phyloP scores from a whole-genome alignment of 2,888 invertebrate genomes.

The Cheilosia vulpina region DNA sequence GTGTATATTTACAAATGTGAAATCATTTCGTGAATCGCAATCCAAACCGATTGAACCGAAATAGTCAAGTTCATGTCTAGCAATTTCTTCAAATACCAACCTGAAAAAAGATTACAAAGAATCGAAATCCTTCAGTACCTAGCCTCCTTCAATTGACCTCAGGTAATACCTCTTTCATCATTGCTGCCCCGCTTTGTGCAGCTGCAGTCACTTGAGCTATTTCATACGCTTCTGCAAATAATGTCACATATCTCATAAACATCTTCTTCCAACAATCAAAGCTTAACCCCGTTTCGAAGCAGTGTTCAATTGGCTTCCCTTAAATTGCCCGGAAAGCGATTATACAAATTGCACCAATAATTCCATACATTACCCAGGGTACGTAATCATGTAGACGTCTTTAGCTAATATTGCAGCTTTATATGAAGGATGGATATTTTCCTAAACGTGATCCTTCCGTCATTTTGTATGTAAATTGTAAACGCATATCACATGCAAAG shows the following conservation, averaged over 20 bases:
- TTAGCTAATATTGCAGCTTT: no score
- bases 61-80: no score
- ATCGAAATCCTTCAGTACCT: neutral
- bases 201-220: neutral
- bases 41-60: no score
- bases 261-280: neutral
- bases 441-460: no score
- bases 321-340: no score
- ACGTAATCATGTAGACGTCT: no score
- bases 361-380: no score
- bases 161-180: neutral
- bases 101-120: neutral
- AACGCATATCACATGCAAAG: neutral
- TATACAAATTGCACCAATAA: no score
- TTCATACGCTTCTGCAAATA: neutral
- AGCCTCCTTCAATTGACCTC: neutral
- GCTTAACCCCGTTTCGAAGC: neutral
- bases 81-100: neutral
- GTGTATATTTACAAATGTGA: no score
- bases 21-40: no score
- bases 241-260: neutral
- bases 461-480: neutral
- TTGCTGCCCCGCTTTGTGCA: neutral
- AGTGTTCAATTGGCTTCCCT: neutral
- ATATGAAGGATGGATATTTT: no score